Percentiles rank a stretch among this genome's conserved stretches.
phyloP scores from a whole-genome alignment of 2,888 invertebrate genomes.

The Sabellastarte sp. region DNA sequence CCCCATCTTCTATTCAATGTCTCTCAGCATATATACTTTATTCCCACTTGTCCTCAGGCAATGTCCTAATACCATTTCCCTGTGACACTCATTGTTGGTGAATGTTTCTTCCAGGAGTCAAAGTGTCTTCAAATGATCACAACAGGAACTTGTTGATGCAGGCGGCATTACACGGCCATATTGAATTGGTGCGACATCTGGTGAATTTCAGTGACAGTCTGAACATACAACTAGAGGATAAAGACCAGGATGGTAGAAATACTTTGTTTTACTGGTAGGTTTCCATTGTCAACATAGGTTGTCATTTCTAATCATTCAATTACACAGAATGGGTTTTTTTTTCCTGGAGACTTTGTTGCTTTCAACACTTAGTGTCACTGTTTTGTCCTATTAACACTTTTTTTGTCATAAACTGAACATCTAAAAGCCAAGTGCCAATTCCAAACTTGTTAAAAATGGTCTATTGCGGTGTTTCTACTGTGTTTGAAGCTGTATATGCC shows the following conservation, averaged over 20 bases:
- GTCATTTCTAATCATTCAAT: too few relatives aligned
- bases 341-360: too few relatives aligned
- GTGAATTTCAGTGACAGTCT: conserved; percentile 15
- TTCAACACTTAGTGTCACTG: too few relatives aligned
- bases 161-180: conserved; percentile 25
- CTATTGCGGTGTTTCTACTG: too few relatives aligned
- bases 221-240: conserved; percentile 23
- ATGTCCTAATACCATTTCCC: not conserved
- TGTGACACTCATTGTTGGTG: not conserved
- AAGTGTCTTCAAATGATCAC: not conserved
- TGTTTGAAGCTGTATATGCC: too few relatives aligned
- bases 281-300: too few relatives aligned
- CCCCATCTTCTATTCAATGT: too few relatives aligned
- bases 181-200: conserved; percentile 25
- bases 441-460: too few relatives aligned
- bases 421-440: too few relatives aligned
- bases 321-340: too few relatives aligned
- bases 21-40: not conserved
- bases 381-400: too few relatives aligned
- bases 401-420: too few relatives aligned
- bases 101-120: not conserved
- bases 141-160: conserved; percentile 30
- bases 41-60: not conserved
- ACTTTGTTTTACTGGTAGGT: conserved; percentile 32
- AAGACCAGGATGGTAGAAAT: conserved; percentile 28